Conservation (phyloP, 2,888 invertebrate genomes). For the Apotomis capreana region DNA sequence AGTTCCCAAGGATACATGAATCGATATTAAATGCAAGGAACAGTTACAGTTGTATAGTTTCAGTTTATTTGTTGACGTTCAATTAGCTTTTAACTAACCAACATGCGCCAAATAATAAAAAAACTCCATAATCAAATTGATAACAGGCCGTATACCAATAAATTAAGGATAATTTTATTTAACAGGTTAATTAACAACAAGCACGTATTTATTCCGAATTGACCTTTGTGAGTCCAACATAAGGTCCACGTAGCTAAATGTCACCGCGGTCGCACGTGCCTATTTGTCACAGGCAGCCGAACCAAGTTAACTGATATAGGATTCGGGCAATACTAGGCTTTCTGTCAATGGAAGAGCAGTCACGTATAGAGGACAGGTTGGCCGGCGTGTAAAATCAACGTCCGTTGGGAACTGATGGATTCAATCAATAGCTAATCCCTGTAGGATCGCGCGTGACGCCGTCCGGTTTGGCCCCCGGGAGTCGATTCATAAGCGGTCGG, state of each 20-base stretch:
- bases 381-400: slow-evolving; percentile 35
- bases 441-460: slow-evolving; percentile 37
- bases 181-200: background rate
- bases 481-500: slow-evolving; percentile 25
- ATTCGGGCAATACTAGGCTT: slow-evolving; percentile 17
- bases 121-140: background rate
- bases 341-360: slow-evolving; percentile 10
- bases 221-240: background rate
- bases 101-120: background rate
- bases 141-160: background rate
- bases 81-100: no score
- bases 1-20: no score
- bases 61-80: no score
- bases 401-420: slow-evolving; percentile 40
- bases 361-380: slow-evolving; percentile 13
- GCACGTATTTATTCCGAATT: background rate
- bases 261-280: slow-evolving; percentile 18
- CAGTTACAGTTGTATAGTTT: no score
- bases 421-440: slow-evolving; percentile 42
- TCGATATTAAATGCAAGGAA: no score
- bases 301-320: background rate
- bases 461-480: slow-evolving; percentile 25
- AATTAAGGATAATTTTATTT: slow-evolving; percentile 8
- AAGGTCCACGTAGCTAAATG: slow-evolving; percentile 13
- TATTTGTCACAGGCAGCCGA: slow-evolving; percentile 29